Base-by-base conservation (phyloP, 2,113 vertebrate species). In the Sturnira hondurensis region DNA sequence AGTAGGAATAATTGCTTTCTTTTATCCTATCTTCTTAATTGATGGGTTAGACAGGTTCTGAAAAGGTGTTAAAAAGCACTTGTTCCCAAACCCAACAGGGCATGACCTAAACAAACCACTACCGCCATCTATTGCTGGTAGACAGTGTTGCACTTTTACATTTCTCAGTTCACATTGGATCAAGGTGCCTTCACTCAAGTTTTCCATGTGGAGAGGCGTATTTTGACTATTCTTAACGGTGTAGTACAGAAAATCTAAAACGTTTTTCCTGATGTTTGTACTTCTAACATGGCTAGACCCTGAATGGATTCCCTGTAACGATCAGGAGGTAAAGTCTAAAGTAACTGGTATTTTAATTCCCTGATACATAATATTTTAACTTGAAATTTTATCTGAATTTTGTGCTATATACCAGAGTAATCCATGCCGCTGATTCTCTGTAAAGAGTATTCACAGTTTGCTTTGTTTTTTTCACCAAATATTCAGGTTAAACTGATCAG, bases 51-150 rank as follows among this genome's bases (percentile, higher is more conserved):
- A 33, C 9, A 92, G 20, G 36, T 83, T 93, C 45, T 65, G 36
- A 45, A 91, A 78, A 87, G 6, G 0, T 56, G 50, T 33, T 92
- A 65, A 71, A 90, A 94, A 90, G 31, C 22, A n/a, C 20, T 85
- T 81, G 47, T 61, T 45, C 68, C n/a, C 31, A 36, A 86, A 7
- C 33, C 50, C 20, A 26, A 74, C 22, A 17, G 41, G 61, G 11
- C 26, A 65, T 15, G 63, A 47, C 47, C 43, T 33, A 70, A 82
- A n/a, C 5, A 3, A 94, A 94, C n/a, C 14, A 45, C 74, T 94
- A 56, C 81, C 8, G 22, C 94, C 97, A 96, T 52, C 97, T 97
- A 45, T 87, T 65, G 95, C 90, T 84, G 2, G 4, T 0, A 54
- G 11, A 26, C 4, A 33, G 87, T 87, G 33, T 4, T 83, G n/a